A percentile compares a stretch with the other conserved stretches of the same genome.
Conservation (phyloP, 2,888 invertebrate species). For the Pasiphila rectangulata region DNA sequence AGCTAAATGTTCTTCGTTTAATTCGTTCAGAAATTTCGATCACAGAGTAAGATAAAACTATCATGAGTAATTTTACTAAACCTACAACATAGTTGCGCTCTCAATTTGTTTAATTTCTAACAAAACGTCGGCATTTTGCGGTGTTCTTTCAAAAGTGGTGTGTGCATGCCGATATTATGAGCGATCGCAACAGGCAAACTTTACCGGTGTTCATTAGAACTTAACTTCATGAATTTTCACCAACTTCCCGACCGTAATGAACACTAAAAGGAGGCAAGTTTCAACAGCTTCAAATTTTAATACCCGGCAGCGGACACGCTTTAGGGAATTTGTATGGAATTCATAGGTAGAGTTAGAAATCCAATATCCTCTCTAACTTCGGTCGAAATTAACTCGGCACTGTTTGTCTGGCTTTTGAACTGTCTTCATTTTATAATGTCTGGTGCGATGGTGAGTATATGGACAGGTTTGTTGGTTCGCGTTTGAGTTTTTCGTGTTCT, state of each 20-base stretch:
- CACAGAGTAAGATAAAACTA: neutral
- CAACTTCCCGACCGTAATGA: slow-evolving; percentile 76
- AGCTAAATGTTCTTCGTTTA: no score
- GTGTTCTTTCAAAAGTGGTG: slow-evolving; percentile 45
- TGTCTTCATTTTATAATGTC: slow-evolving; percentile 47
- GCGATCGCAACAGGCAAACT: slow-evolving; percentile 57
- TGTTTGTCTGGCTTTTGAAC: slow-evolving; percentile 66
- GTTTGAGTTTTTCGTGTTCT: no score
- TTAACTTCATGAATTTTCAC: slow-evolving; percentile 75
- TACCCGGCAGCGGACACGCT: slow-evolving; percentile 59
- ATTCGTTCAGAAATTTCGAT: no score
- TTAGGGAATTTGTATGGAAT: slow-evolving; percentile 64
- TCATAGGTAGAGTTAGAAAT: slow-evolving; percentile 68
- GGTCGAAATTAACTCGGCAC: slow-evolving; percentile 53
- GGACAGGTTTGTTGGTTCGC: no score
- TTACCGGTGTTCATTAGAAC: slow-evolving; percentile 76
- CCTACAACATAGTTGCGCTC: slow-evolving; percentile 19
- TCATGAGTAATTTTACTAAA: slow-evolving; percentile 9
- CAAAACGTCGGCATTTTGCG: slow-evolving; percentile 43
- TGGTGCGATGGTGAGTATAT: slow-evolving; percentile 6
- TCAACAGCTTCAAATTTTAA: slow-evolving; percentile 77
- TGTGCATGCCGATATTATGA: slow-evolving; percentile 41
- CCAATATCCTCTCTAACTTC: slow-evolving; percentile 69
- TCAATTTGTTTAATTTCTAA: slow-evolving; percentile 35
- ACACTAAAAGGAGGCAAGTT: slow-evolving; percentile 78